Evolutionary conservation across 2,797 vertebrate genomes (phyloP).

Genomic region (Sebastes wilsoni): DNA sequence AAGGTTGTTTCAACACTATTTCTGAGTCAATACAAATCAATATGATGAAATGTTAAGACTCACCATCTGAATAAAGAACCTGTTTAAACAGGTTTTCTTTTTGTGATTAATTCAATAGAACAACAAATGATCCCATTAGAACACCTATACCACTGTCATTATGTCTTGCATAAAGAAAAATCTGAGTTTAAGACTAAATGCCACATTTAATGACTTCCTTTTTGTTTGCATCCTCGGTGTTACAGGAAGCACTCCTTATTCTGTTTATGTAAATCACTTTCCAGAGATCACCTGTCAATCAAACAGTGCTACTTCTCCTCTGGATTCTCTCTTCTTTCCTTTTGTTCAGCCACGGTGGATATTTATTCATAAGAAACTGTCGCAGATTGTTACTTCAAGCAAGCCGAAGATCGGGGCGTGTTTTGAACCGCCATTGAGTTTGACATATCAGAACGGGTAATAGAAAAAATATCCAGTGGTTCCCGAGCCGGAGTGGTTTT

Average conservation of each 20-base stretch:
- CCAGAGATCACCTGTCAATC: constrained; percentile 46
- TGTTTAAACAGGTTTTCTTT: not conserved
- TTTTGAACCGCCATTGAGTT: constrained; percentile 39
- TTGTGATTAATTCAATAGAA: constrained; percentile 20
- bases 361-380: constrained; percentile 36
- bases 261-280: constrained; percentile 17
- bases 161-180: not conserved
- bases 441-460: constrained; percentile 58
- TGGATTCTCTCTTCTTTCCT: not conserved
- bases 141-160: not conserved
- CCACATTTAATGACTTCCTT: constrained; percentile 44
- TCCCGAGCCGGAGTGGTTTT: constrained; percentile 59
- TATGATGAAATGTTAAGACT: constrained; percentile 5
- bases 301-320: not conserved
- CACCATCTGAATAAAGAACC: not conserved
- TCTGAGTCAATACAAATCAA: constrained; percentile 18
- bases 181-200: constrained; percentile 30
- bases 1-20: too few species aligned
- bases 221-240: constrained; percentile 4
- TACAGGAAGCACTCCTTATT: not conserved
- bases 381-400: constrained; percentile 31
- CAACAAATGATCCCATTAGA: constrained; percentile 8
- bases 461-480: constrained; percentile 56
- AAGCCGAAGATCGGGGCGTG: constrained; percentile 3
- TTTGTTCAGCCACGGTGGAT: not conserved